A percentile compares a stretch with the other conserved stretches of the same genome.
Conservation (phyloP, 2,888 invertebrate species). For the Crossocerus cetratus region DNA sequence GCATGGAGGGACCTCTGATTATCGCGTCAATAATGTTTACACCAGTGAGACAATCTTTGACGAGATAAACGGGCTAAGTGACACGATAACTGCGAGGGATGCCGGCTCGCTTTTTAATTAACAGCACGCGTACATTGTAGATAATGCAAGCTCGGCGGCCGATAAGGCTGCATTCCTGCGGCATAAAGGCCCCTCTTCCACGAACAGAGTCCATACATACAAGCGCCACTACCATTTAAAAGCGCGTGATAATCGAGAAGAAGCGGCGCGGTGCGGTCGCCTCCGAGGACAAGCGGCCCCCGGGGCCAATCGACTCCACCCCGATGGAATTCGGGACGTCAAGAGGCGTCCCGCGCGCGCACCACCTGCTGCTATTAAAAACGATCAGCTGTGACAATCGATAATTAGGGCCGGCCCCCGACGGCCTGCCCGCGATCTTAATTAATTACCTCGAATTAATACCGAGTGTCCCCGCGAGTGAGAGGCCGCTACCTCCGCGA, state of each 20-base stretch:
- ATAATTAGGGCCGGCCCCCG: conserved; percentile 21
- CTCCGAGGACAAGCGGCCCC: not conserved
- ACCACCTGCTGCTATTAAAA: conserved; percentile 38
- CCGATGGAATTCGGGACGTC: conserved; percentile 12
- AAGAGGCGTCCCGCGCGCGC: not conserved
- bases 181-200: conserved; percentile 15
- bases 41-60: conserved; percentile 55
- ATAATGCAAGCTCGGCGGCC: conserved; percentile 39
- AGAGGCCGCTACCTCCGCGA: conserved; percentile 37
- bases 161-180: conserved; percentile 47
- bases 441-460: conserved; percentile 53
- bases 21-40: conserved; percentile 64
- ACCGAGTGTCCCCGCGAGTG: conserved; percentile 42
- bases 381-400: conserved; percentile 37
- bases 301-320: not conserved
- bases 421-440: conserved; percentile 25
- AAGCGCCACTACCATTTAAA: not conserved
- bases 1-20: conserved; percentile 41
- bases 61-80: conserved; percentile 59
- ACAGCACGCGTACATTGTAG: conserved; percentile 45
- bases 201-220: conserved; percentile 11
- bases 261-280: not conserved
- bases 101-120: conserved; percentile 49
- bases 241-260: not conserved
- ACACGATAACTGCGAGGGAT: conserved; percentile 55